Evolutionary conservation across 2,797 vertebrate genomes (phyloP).

Genomic region (Aeoliscus strigatus): DNA sequence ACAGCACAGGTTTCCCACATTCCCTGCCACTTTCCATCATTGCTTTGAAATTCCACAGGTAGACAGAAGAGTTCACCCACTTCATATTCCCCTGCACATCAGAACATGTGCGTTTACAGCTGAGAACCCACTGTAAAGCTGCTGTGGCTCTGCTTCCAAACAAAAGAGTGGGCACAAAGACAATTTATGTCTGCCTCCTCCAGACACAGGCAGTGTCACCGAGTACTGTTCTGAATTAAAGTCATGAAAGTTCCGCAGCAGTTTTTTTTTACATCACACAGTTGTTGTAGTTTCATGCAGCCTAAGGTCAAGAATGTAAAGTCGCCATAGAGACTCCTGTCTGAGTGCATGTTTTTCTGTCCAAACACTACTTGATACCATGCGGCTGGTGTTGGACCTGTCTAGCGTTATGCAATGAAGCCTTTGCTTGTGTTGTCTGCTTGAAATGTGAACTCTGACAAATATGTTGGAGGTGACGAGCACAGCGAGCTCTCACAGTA

Average conservation of each 20-base stretch:
- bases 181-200: conserved; percentile 17
- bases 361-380: conserved; percentile 19
- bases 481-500: conserved; percentile 13
- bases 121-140: neutral
- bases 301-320: conserved; percentile 51
- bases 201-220: conserved; percentile 5
- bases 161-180: conserved; percentile 16
- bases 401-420: conserved; percentile 16
- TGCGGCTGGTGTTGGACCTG: conserved; percentile 7
- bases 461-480: conserved; percentile 8
- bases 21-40: conserved; percentile 3
- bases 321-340: conserved; percentile 15
- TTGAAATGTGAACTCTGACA: conserved; percentile 14
- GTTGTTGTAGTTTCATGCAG: conserved; percentile 44
- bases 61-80: neutral
- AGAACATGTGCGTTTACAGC: neutral
- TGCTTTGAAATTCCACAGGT: conserved; percentile 3
- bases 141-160: conserved; percentile 14
- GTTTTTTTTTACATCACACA: conserved; percentile 27
- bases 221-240: conserved; percentile 38
- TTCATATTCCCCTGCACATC: neutral
- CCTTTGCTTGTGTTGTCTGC: neutral
- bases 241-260: conserved; percentile 54
- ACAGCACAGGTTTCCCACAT: conserved; percentile 14
- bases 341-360: conserved; percentile 7